These are phyloP conservation scores for Oxyura jamaicensis DNA, from an alignment of 2,113 vertebrate species.

Conservation along the genomic window DNA sequence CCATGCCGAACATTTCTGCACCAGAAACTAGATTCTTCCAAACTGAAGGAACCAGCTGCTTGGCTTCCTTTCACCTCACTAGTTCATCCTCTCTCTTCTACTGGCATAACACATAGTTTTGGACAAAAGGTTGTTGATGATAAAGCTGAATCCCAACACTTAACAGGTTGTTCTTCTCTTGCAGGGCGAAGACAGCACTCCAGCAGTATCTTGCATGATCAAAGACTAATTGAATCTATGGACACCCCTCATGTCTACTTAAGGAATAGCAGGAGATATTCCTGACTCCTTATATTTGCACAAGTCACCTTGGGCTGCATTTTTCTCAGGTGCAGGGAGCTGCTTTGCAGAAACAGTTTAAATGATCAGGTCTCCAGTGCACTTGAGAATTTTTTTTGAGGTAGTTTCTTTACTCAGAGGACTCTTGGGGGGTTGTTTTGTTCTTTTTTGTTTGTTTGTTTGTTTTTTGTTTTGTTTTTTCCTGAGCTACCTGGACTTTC, in stretches of 20 bases:
- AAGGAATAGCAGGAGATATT: conserved; percentile 78
- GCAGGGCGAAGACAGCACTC: conserved; percentile 97
- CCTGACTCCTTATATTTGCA: conserved; percentile 84
- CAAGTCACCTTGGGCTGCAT: conserved; percentile 88
- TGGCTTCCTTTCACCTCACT: background rate
- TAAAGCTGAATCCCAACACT: background rate
- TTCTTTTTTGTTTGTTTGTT: conserved; percentile 47
- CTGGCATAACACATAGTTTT: background rate
- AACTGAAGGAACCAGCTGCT: background rate
- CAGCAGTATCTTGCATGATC: conserved; percentile 98
- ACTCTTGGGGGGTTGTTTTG: conserved; percentile 73
- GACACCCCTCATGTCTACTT: conserved; percentile 74
- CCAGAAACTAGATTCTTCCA: background rate
- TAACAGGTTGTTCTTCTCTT: conserved; percentile 60
- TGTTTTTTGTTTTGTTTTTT: conserved; percentile 61
- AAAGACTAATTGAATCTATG: conserved; percentile 67
- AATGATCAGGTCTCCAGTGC: conserved; percentile 83
- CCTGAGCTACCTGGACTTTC: conserved; percentile 81
- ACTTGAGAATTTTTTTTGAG: conserved; percentile 82
- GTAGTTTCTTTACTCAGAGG: conserved; percentile 80
- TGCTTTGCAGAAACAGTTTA: conserved; percentile 84
- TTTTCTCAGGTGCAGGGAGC: conserved; percentile 82
- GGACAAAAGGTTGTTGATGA: background rate
- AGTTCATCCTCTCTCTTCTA: background rate
- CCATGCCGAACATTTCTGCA: background rate